Base-by-base conservation (phyloP, 2,888 invertebrate genomes). In the Macrophya alboannulata region DNA sequence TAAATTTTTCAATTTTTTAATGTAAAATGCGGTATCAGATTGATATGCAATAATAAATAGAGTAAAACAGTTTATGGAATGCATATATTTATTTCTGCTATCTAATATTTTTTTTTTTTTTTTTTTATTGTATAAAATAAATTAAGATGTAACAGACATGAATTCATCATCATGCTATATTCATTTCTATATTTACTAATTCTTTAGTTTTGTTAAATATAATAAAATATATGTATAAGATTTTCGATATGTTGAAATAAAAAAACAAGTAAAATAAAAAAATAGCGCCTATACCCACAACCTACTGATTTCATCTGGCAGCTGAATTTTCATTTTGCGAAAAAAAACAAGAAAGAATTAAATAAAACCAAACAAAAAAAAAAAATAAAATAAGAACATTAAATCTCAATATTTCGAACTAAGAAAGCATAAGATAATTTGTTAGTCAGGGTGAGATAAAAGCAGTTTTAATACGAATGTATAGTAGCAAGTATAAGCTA, bases 21-120 rank as follows among this genome's bases (percentile, higher is more conserved):
- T 1, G 4, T 1, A 62, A 40, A 48, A 21, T 4, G 43, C 1
- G n/a, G 55, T 3, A 59, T 15, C 15, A 76, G 6, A n/a, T 15
- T 51, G n/a, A 37, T 81, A 12, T 37, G 51, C 12, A 43, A 81
- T 40, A 43, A 40, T 21, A 40, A 9, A 37, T 31, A 31, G 1
- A 31, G 31, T 31, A 31, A 21, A 81, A 37, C 62, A 17, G 21
- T 59, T 62, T 43, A 62, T 62, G 81, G 40, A 59, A 81, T 40
- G 40, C 43, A 81, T 62, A 81, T 62, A 45, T 81, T 81, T 81
- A 81, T 81, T 81, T 81, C 12, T 12, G n/a, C 62, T 81, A 81
- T 81, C 81, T 81, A 62, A n/a, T 59, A 79, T 62, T 81, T 62
- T 62, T 21, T 43, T 21, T 31, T 15, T 43, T 10, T 48, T 51